Evolutionary conservation across 2,113 vertebrate species (phyloP), one percentile per base, ranked within the genome.

Genomic region (Mustela nigripes): DNA sequence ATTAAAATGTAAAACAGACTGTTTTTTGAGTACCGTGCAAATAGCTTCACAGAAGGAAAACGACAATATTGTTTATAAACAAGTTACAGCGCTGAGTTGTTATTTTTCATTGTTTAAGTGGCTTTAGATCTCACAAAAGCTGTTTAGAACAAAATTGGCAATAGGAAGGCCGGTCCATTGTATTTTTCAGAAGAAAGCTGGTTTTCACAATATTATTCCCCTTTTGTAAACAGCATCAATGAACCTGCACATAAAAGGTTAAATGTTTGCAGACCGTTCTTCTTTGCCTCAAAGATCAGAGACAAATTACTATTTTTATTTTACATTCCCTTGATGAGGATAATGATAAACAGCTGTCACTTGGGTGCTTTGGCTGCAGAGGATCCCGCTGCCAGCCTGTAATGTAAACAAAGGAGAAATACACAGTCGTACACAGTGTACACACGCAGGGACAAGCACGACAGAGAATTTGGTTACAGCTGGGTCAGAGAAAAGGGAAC

Each of bases 301-400:
- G 98, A 98, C 98, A 98, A 99, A 99, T 99, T 98, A 98, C 98
- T 99, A 98, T 98, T 99, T 99, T 99, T 98, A 98, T 99, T 98
- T 99, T 98, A 97, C 96, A 39, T 99, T 98, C 97, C 98, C 98
- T 98, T 99, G 98, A 99, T 99, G 99, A 99, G 97, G 98, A 98
- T 99, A 99, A 99, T 99, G 98, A 98, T 98, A 98, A 99, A 98
- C 99, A 99, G 98, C 98, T 99, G 99, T 98, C 98, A 99, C 94
- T 98, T 98, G 94, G 91, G 98, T 98, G 97, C 98, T 98, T 97
- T 42, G 96, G 98, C 98, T 98, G 97, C 98, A 98, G 97, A 94
- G 95, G 98, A 98, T 98, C 97, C 97, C 94, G 98, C 2, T 98
- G 97, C 98, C 98, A 98, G 98, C 98, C 98, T 98, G 67, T 98